Conservation (phyloP, 2,113 vertebrate genomes). For the Crotophaga sulcirostris region DNA sequence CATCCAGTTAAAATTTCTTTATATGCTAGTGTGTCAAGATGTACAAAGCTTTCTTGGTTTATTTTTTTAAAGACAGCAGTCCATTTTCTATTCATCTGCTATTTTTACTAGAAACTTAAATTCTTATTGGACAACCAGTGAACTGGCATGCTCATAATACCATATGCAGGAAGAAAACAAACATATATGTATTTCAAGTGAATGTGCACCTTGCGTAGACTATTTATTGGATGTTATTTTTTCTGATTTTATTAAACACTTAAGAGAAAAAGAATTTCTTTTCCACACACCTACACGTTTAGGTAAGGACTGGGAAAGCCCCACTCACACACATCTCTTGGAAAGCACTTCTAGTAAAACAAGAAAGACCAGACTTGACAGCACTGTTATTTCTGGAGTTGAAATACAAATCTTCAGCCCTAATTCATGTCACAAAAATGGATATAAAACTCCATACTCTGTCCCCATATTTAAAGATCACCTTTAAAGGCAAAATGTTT, state of each 20-base stretch:
- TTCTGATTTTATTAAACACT: background rate
- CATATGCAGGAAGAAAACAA: background rate
- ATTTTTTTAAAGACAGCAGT: background rate
- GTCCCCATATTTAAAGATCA: background rate
- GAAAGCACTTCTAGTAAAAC: background rate
- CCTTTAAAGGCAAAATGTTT: background rate
- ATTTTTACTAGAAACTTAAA: background rate
- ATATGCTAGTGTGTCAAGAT: background rate
- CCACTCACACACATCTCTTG: background rate
- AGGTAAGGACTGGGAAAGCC: background rate
- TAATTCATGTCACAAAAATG: background rate
- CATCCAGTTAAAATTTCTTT: background rate
- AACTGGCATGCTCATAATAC: background rate
- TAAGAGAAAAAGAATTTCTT: background rate
- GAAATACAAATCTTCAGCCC: background rate
- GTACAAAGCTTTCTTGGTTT: background rate
- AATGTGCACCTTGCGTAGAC: background rate
- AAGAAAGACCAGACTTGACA: background rate
- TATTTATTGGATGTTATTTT: background rate
- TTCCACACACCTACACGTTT: background rate
- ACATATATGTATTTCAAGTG: background rate
- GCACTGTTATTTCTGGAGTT: background rate
- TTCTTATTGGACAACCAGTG: background rate
- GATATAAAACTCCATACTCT: background rate
- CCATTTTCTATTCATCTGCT: background rate